Conservation (phyloP, 1,140 invertebrate genomes). For the Drosophila sp. region DNA sequence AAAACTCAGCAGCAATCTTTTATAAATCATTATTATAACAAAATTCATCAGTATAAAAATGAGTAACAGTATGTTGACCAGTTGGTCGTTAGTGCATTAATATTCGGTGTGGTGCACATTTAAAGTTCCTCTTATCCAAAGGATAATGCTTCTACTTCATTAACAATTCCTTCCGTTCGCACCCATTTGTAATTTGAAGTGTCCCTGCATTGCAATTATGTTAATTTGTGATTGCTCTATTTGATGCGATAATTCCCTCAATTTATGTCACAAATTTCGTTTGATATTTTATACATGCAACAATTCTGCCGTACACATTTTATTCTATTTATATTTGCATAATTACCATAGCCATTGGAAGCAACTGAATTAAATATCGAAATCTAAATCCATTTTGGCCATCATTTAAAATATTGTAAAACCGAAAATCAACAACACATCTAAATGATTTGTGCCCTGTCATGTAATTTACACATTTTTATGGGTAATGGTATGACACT, state of each 20-base stretch:
- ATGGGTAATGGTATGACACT: not conserved
- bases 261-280: not conserved
- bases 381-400: not conserved
- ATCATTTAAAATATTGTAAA: not conserved
- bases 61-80: no score
- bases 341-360: not conserved
- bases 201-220: not conserved
- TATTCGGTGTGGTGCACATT: no score
- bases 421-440: not conserved
- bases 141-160: no score
- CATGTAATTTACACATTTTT: slow-evolving; percentile 1
- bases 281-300: not conserved
- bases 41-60: no score
- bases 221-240: slow-evolving; percentile 1
- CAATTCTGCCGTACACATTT: not conserved
- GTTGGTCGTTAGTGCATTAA: no score
- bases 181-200: no score
- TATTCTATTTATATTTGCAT: not conserved
- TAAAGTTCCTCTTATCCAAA: no score
- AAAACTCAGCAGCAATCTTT: no score
- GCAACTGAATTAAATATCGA: not conserved
- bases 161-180: no score
- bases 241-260: not conserved
- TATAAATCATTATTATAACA: no score
- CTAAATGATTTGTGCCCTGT: not conserved